Percentiles rank a stretch among this genome's conserved stretches.
Evolutionary conservation across 2,888 invertebrate genomes (phyloP).

Genomic region (Coecobrya sp.): DNA sequence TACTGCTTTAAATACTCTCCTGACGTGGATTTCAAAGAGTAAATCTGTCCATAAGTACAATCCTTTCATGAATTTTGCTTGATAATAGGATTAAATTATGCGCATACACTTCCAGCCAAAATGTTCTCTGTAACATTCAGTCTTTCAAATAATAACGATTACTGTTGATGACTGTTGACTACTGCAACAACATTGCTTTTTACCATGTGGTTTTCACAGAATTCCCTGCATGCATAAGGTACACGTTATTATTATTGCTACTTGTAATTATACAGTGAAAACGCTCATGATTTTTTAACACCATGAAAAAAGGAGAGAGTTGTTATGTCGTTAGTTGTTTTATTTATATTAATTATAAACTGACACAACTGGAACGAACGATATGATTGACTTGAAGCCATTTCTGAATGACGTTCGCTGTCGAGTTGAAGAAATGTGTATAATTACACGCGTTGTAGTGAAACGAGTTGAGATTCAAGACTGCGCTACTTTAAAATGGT

Average conservation of each 20-base stretch:
- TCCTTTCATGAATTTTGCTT: conserved; percentile 37
- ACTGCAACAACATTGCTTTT: background rate
- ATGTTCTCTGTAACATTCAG: background rate
- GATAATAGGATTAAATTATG: conserved; percentile 62
- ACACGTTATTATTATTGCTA: conserved; percentile 23
- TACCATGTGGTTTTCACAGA: background rate
- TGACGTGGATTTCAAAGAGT: background rate
- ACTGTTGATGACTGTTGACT: background rate
- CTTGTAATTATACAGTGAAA: conserved; percentile 52
- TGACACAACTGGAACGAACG: conserved; percentile 67
- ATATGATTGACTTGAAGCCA: background rate
- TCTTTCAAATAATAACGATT: conserved; percentile 4
- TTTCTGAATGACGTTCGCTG: conserved; percentile 27
- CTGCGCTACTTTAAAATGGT: too few species aligned
- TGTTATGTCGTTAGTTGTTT: conserved; percentile 43
- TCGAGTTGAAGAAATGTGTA: background rate
- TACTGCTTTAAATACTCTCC: background rate
- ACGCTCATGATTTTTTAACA: conserved; percentile 1
- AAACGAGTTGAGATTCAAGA: background rate
- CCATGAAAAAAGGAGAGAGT: background rate
- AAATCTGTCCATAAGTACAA: conserved; percentile 33
- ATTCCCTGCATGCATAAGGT: conserved; percentile 39
- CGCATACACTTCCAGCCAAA: conserved; percentile 46
- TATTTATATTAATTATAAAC: conserved; percentile 73
- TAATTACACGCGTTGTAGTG: background rate